phyloP scores from a whole-genome alignment of 2,888 invertebrate genomes.

The Micropterix aruncella region DNA sequence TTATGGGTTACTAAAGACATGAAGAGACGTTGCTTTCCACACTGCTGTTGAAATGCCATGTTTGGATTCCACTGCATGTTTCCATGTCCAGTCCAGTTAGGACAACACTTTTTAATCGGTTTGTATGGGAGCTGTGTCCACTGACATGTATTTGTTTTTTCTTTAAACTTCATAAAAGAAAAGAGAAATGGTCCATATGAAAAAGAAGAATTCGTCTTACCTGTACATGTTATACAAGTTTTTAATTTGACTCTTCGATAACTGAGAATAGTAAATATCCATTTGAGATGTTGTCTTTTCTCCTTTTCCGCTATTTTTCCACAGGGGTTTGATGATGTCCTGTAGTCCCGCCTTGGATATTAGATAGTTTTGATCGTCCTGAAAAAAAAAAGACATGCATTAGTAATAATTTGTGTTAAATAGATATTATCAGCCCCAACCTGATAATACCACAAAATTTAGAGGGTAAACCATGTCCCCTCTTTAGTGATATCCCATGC shows the following conservation, averaged over 20 bases:
- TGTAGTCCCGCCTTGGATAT: conserved; percentile 64
- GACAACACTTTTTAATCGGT: neutral
- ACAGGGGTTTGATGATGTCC: conserved; percentile 65
- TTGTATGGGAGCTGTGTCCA: neutral
- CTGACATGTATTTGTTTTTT: neutral
- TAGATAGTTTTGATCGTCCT: conserved; percentile 71
- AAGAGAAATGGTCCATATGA: neutral
- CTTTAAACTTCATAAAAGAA: neutral
- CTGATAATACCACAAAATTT: too few species aligned
- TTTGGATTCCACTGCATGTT: too few species aligned
- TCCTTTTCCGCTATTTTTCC: conserved; percentile 70
- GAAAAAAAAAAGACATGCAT: conserved; percentile 16
- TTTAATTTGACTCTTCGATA: conserved; percentile 58
- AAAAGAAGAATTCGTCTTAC: too few species aligned
- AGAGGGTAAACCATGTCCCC: too few species aligned
- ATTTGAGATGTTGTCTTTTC: conserved; percentile 59
- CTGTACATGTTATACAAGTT: conserved; percentile 69
- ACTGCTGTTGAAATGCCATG: too few species aligned
- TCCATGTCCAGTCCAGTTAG: too few species aligned
- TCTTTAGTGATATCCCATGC: too few species aligned
- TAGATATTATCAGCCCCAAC: too few species aligned
- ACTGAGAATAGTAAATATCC: conserved; percentile 60
- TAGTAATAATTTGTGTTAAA: too few species aligned
- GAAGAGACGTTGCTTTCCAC: too few species aligned
- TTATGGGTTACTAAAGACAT: too few species aligned